phyloP scores from a whole-genome alignment of 2,797 vertebrate genomes.

The Perodicticus potto region DNA sequence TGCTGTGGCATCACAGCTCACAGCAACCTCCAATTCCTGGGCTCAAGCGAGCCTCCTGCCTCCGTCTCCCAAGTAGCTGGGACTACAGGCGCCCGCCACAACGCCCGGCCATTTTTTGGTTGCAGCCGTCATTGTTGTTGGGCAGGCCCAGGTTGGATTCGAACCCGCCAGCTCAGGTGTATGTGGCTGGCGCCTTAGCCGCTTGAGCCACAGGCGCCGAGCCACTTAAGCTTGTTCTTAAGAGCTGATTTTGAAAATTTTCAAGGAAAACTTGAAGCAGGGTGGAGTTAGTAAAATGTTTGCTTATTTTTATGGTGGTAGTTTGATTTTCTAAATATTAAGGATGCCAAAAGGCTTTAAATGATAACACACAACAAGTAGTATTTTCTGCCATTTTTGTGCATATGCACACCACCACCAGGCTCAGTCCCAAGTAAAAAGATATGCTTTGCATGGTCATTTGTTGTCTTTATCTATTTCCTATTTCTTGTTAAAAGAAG shows the following conservation, averaged over 20 bases:
- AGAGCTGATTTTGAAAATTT: slow-evolving; percentile 59
- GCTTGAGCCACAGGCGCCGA: too few species aligned
- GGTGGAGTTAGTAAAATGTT: background rate
- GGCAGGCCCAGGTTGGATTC: too few species aligned
- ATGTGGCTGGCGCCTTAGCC: too few species aligned
- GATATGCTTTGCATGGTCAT: background rate
- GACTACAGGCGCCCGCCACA: too few species aligned
- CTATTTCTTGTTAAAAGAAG: slow-evolving; percentile 49
- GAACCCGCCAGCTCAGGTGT: too few species aligned
- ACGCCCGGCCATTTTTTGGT: too few species aligned
- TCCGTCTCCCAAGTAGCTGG: too few species aligned
- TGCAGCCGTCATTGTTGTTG: too few species aligned
- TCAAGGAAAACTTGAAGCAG: slow-evolving; percentile 51
- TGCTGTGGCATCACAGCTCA: too few species aligned
- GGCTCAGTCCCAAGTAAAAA: background rate
- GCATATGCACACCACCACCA: background rate
- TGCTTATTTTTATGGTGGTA: background rate
- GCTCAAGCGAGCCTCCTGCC: too few species aligned
- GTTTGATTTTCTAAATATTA: slow-evolving; percentile 58
- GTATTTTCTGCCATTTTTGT: slow-evolving; percentile 7
- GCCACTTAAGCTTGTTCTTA: slow-evolving; percentile 20
- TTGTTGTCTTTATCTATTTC: background rate
- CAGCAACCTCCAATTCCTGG: too few species aligned
- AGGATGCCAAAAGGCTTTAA: slow-evolving; percentile 1
- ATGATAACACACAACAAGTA: background rate